These are phyloP conservation scores for Pedetes capensis DNA, from an alignment of 2,113 vertebrate genomes.

Conservation along the genomic window DNA sequence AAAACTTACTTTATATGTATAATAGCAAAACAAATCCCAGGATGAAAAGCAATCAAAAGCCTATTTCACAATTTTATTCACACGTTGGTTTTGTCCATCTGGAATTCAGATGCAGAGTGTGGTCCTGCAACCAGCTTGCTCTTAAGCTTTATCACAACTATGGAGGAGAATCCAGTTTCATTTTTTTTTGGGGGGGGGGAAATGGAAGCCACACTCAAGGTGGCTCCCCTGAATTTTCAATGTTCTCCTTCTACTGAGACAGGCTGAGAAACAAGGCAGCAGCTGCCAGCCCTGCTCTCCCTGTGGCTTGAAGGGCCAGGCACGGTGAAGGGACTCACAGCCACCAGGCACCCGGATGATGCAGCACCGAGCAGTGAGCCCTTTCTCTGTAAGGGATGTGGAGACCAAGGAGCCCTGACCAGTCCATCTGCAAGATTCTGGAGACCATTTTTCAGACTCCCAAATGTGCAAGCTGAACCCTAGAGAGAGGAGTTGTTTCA, in stretches of 20 bases:
- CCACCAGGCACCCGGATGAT: neutral
- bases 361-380: neutral
- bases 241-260: neutral
- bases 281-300: neutral
- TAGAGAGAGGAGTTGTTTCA: neutral
- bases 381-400: neutral
- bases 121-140: neutral
- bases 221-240: neutral
- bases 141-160: neutral
- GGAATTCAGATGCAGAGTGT: neutral
- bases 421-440: neutral
- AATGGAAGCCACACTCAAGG: neutral
- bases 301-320: neutral
- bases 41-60: neutral
- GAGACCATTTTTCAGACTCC: neutral
- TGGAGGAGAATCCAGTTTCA: neutral
- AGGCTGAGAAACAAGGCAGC: neutral
- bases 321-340: neutral
- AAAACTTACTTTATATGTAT: neutral
- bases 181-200: neutral
- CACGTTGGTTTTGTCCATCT: neutral
- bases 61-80: neutral
- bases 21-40: neutral
- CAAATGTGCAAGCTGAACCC: neutral
- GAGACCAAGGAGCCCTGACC: neutral